Percentiles rank a stretch among this genome's conserved stretches.
phyloP scores from a whole-genome alignment of 2,113 vertebrate species.

The Isichthys henryi region DNA sequence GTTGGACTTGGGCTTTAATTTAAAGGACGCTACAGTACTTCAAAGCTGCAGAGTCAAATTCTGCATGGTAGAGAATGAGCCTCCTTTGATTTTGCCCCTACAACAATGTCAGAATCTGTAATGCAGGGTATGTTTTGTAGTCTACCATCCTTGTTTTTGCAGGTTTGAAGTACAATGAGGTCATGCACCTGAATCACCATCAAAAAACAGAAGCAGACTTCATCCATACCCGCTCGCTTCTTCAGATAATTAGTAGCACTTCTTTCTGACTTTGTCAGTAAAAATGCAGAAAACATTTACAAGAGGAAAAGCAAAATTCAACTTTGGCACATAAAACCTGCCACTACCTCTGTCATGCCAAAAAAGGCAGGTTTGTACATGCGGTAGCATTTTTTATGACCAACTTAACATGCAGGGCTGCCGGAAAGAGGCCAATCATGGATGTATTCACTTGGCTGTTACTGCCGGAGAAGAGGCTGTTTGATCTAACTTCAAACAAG shows the following conservation, averaged over 20 bases:
- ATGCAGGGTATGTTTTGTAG: neutral
- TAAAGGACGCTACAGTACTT: neutral
- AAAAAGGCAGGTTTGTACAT: neutral
- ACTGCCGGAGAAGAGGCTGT: neutral
- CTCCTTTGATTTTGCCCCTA: neutral
- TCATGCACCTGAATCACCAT: neutral
- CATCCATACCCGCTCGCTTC: neutral
- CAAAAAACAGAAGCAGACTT: neutral
- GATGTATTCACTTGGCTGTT: neutral
- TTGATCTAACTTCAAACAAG: conserved; percentile 2
- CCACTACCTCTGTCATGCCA: neutral
- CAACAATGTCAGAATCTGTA: neutral
- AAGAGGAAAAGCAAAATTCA: neutral
- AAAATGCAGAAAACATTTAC: neutral
- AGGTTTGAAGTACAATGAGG: neutral
- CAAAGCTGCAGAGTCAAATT: neutral
- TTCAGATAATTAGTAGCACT: neutral
- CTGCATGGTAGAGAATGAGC: neutral
- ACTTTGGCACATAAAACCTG: neutral
- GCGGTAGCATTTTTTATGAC: neutral
- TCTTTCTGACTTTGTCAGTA: neutral
- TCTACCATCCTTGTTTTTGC: neutral
- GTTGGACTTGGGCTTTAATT: neutral
- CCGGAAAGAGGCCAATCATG: neutral
- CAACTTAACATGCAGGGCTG: neutral